Base-by-base conservation (phyloP, 2,797 vertebrate genomes). In the Cryptoprocta ferox region DNA sequence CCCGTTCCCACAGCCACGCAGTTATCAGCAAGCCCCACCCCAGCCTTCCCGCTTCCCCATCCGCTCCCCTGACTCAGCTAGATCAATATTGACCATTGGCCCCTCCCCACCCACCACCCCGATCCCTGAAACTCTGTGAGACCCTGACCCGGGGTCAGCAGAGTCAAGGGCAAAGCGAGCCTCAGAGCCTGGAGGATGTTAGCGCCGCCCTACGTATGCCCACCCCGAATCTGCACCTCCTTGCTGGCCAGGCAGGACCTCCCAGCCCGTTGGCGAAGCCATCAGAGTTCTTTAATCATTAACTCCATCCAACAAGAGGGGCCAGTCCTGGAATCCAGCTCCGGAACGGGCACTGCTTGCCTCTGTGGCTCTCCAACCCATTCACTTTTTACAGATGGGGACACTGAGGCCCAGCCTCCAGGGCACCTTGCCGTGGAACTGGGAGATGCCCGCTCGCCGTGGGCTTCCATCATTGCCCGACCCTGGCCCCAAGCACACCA, bases 141-240 rank as follows among this genome's bases (percentile, higher is more conserved):
- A 97, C 96, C 97, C 98, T 97, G 97, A 65, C 76, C 88, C 96
- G 97, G 2, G 12, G 96, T 85, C 98, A 98, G 98, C 97, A 98
- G 98, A 98, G 97, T 98, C 98, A 99, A 98, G 98, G 98, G 98
- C 98, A 98, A 98, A 98, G 95, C 45, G 56, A 97, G 56, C 93
- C 81, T 97, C 98, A 84, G 94, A 85, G 97, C 61, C 95, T 92
- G 97, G 98, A 98, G 97, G 98, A 89, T 91, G 98, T 98, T 98
- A 98, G 97, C 97, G 88, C 97, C 91, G 96, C 2, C 95, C 87
- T 94, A 92, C 92, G 80, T 93, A 91, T 90, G 80, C 95, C 95
- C 96, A 91, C 18, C 94, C 92, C 75, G 5, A 95, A 7, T 98
- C 98, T 97, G 97, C 96, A 97, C 96, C 95, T 61, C 61, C 30